Conservation (phyloP, 2,888 invertebrate species). For the Drosophila bunnanda region DNA sequence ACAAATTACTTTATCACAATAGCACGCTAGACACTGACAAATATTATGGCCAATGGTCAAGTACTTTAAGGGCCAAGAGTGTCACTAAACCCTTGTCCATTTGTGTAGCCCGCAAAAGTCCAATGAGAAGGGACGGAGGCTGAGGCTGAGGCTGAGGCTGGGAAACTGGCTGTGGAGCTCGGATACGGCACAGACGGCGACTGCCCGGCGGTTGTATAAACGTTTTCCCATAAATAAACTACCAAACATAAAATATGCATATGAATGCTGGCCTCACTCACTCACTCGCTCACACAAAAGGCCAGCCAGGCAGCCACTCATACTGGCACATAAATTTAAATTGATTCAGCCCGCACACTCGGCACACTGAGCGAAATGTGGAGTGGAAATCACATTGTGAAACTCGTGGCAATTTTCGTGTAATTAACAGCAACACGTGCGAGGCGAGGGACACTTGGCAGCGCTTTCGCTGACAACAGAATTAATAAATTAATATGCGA, state of each 20-base stretch:
- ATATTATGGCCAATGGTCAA: conserved; percentile 9
- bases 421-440: conserved; percentile 10
- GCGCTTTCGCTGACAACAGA: conserved; percentile 1
- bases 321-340: conserved; percentile 32
- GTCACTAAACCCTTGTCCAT: conserved; percentile 25
- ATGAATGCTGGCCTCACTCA: conserved; percentile 43
- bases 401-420: conserved; percentile 3
- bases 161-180: background rate
- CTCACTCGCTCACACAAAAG: conserved; percentile 27
- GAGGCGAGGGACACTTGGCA: background rate
- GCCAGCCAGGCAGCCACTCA: conserved; percentile 11
- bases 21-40: background rate
- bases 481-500: conserved; percentile 9
- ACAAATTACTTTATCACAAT: background rate
- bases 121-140: no score
- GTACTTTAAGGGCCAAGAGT: conserved; percentile 37
- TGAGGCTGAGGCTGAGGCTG: background rate
- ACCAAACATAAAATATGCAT: conserved; percentile 57
- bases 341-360: conserved; percentile 32
- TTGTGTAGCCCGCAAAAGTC: conserved; percentile 17
- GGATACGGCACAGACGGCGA: background rate
- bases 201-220: conserved; percentile 41
- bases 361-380: conserved; percentile 6
- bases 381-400: conserved; percentile 3
- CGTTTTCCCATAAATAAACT: conserved; percentile 54